Conservation (phyloP, 2,797 vertebrate genomes). For the Acridotheres tristis region DNA sequence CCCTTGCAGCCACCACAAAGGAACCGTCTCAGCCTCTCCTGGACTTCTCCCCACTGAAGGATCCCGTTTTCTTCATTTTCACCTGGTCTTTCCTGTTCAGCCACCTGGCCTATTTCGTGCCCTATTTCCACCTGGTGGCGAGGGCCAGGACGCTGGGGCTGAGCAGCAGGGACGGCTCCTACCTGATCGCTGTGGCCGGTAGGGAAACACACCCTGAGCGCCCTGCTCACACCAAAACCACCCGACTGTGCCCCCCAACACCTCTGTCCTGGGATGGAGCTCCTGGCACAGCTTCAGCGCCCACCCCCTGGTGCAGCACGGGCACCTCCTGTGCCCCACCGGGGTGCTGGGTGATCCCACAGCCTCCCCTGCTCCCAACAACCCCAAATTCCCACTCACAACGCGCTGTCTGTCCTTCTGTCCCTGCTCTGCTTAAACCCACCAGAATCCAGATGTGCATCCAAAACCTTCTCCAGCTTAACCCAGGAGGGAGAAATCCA, state of each 20-base stretch:
- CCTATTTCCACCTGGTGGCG: constrained; percentile 90
- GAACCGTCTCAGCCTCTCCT: constrained; percentile 75
- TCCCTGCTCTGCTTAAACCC: not conserved
- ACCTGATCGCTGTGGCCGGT: constrained; percentile 91
- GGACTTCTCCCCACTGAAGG: constrained; percentile 85
- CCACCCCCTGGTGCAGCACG: not conserved
- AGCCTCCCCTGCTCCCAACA: not conserved
- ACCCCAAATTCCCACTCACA: not conserved
- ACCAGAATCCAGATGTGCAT: not conserved
- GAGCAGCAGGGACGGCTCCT: constrained; percentile 89
- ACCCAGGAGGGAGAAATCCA: not conserved
- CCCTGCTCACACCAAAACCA: no score
- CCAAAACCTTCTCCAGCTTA: not conserved
- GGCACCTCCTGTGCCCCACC: not conserved
- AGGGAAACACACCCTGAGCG: constrained; percentile 34
- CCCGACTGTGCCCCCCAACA: not conserved
- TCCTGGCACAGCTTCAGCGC: not conserved
- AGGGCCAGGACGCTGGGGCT: constrained; percentile 87
- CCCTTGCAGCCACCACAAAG: not conserved
- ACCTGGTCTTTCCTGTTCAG: constrained; percentile 93
- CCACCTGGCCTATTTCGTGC: constrained; percentile 91
- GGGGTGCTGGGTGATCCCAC: not conserved
- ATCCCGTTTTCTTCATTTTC: constrained; percentile 91
- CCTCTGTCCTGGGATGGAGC: not conserved
- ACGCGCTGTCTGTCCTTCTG: not conserved